phyloP scores from a whole-genome alignment of 2,113 vertebrate genomes.

The Spermophilus dauricus region DNA sequence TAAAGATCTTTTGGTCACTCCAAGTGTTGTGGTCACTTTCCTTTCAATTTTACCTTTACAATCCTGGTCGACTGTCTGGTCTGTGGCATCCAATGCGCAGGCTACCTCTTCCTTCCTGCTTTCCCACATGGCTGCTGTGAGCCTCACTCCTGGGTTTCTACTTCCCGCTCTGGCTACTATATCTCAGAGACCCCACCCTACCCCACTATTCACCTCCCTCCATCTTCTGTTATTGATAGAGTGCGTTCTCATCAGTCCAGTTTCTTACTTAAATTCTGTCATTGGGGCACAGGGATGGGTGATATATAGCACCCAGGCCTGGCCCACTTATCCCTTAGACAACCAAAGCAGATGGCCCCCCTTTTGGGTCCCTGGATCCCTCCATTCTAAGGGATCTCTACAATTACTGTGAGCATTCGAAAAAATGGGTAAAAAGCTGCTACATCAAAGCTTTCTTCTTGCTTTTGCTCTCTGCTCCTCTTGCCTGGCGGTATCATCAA shows the following conservation, averaged over 20 bases:
- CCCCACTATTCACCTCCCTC: neutral
- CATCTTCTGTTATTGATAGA: neutral
- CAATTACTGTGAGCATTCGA: too few species aligned
- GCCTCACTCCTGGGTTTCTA: neutral
- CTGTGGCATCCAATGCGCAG: neutral
- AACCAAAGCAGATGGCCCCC: too few species aligned
- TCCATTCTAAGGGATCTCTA: too few species aligned
- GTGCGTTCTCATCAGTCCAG: neutral
- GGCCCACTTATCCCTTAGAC: too few species aligned
- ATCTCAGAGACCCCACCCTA: neutral
- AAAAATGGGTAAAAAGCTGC: too few species aligned
- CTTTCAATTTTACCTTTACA: too few species aligned
- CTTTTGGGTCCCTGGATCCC: too few species aligned
- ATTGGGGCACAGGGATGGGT: neutral
- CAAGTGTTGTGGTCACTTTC: too few species aligned
- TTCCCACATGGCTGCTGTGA: neutral
- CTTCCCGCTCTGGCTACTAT: neutral
- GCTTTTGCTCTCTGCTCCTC: too few species aligned
- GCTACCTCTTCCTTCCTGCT: neutral
- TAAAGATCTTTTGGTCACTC: too few species aligned
- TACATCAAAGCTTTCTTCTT: too few species aligned
- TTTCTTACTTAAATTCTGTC: neutral
- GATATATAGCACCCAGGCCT: too few species aligned
- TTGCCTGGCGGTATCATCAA: neutral
- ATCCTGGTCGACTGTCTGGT: neutral